Conservation (phyloP, 2,113 vertebrate genomes). For the Sphyrna mokarran region DNA sequence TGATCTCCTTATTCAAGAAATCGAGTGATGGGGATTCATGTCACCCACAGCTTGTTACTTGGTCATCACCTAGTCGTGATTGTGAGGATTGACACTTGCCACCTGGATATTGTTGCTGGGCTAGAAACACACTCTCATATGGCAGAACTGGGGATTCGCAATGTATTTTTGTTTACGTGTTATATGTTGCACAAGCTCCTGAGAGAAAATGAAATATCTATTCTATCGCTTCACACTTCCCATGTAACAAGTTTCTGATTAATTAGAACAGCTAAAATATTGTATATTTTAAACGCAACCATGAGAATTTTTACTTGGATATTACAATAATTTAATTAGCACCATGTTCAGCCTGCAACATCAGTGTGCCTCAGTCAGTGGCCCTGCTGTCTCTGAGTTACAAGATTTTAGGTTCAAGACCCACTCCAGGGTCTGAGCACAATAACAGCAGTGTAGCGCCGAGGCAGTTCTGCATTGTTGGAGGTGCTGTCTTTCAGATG, state of each 20-base stretch:
- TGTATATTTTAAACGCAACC: background rate
- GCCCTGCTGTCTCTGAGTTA: no score
- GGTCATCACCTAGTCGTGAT: background rate
- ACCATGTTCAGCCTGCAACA: background rate
- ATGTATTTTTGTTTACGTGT: background rate
- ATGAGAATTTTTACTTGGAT: slow-evolving; percentile 13
- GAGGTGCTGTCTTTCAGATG: no score
- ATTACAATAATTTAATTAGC: background rate
- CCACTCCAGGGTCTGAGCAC: background rate
- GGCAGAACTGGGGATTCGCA: background rate
- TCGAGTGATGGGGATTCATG: background rate
- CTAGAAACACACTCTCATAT: background rate
- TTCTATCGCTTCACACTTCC: background rate
- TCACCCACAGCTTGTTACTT: background rate
- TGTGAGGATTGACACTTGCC: background rate
- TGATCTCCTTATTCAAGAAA: no score
- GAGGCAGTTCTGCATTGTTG: no score
- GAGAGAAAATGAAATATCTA: background rate
- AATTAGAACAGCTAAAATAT: background rate
- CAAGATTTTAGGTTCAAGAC: no score
- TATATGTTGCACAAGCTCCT: background rate
- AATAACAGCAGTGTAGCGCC: no score
- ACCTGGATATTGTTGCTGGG: background rate
- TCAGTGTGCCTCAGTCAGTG: background rate
- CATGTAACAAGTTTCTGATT: background rate